phyloP scores from a whole-genome alignment of 2,888 invertebrate species.

The Metopia argyrocephala region DNA sequence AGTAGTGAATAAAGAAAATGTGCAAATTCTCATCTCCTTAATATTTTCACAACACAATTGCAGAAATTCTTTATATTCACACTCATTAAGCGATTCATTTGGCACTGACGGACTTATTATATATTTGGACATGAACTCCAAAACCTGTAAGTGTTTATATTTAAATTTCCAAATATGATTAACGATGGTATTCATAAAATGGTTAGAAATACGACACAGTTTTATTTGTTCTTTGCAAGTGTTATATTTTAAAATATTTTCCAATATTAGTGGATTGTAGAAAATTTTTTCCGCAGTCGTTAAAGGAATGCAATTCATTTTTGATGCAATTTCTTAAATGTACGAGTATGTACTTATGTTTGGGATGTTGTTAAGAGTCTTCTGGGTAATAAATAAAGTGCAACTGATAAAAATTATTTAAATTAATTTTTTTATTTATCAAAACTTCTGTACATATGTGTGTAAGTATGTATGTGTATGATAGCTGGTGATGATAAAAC shows the following conservation, averaged over 20 bases:
- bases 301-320: too few species aligned
- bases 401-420: too few species aligned
- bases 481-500: too few species aligned
- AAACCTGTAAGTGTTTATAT: conserved; percentile 16
- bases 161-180: conserved; percentile 27
- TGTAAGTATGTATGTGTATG: too few species aligned
- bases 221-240: conserved; percentile 30
- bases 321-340: too few species aligned
- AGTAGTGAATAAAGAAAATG: conserved; percentile 24
- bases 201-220: not conserved
- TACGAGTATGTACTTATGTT: too few species aligned
- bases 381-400: too few species aligned
- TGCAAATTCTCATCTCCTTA: conserved; percentile 11
- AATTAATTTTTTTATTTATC: too few species aligned
- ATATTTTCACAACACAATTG: conserved; percentile 5
- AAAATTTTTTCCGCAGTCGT: not conserved
- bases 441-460: too few species aligned
- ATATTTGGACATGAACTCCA: conserved; percentile 34
- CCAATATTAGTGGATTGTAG: conserved; percentile 15
- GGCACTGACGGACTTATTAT: conserved; percentile 17
- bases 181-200: conserved; percentile 21
- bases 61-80: conserved; percentile 24
- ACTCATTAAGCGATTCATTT: conserved; percentile 6
- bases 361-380: too few species aligned
- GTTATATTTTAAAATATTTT: conserved; percentile 31